phyloP scores from a whole-genome alignment of 2,888 invertebrate genomes.

The Nycteola revayana region DNA sequence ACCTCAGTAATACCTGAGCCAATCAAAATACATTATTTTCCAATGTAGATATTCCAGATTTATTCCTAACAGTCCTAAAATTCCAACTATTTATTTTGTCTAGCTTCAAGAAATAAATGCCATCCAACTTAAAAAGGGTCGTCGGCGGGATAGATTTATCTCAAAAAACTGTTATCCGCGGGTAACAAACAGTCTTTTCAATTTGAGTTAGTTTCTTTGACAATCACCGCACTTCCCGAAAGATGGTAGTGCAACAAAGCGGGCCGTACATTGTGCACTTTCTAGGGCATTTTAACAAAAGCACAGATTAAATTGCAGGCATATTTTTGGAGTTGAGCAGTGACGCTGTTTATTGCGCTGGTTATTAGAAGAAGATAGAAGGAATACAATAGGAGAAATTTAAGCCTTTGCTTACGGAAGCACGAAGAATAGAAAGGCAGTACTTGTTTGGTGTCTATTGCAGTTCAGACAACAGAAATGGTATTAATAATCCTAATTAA shows the following conservation, averaged over 20 bases:
- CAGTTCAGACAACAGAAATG: no score
- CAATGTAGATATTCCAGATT: no score
- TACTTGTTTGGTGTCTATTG: no score
- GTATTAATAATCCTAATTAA: no score
- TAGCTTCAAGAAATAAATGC: no score
- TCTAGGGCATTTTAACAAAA: constrained; percentile 19
- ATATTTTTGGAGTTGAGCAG: constrained; percentile 5
- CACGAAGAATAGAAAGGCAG: not conserved
- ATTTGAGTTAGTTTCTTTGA: constrained; percentile 21
- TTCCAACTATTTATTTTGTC: no score
- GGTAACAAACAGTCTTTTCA: constrained; percentile 12
- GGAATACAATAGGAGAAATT: constrained; percentile 6
- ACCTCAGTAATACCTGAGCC: no score
- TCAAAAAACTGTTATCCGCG: constrained; percentile 17
- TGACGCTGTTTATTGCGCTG: constrained; percentile 14
- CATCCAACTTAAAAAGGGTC: no score
- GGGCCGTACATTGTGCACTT: constrained; percentile 19
- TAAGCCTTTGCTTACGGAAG: constrained; percentile 11
- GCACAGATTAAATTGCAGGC: constrained; percentile 24
- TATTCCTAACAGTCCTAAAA: no score
- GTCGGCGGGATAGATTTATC: no score
- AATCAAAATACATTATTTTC: no score
- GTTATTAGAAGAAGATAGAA: constrained; percentile 9
- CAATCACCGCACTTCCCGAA: constrained; percentile 19
- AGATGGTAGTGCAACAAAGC: constrained; percentile 14